These are phyloP conservation scores for Okamejei kenojei DNA, from an alignment of 2,797 vertebrate species.

Conservation along the genomic window DNA sequence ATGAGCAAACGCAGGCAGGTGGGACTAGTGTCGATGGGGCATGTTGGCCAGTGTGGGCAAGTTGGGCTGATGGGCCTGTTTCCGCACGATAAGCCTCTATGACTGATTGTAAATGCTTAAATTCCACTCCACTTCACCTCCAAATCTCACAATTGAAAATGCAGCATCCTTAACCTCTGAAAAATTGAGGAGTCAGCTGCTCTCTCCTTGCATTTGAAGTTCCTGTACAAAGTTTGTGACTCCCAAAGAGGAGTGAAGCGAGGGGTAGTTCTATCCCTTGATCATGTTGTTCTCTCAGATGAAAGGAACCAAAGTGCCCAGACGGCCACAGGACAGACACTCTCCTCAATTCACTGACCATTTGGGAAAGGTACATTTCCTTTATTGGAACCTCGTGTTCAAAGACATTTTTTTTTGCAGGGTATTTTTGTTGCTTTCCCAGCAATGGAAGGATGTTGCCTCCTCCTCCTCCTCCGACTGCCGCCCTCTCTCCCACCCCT, in stretches of 20 bases:
- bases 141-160: neutral
- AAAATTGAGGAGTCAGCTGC: neutral
- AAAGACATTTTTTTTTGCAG: constrained; percentile 9
- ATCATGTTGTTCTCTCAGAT: neutral
- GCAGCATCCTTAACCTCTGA: neutral
- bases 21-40: too few relatives aligned
- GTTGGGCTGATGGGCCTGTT: too few relatives aligned
- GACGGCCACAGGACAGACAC: neutral
- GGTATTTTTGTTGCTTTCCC: neutral
- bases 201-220: neutral
- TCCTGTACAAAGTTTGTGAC: neutral
- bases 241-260: neutral
- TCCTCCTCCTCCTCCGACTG: neutral
- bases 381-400: neutral
- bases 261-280: neutral
- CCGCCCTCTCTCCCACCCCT: neutral
- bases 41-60: too few relatives aligned
- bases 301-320: neutral
- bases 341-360: neutral
- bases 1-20: too few relatives aligned
- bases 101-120: constrained; percentile 1
- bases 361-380: neutral
- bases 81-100: too few relatives aligned
- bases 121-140: neutral
- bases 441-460: neutral